Base-by-base conservation (phyloP, 2,113 vertebrate species). In the Hippopotamus amphibius region DNA sequence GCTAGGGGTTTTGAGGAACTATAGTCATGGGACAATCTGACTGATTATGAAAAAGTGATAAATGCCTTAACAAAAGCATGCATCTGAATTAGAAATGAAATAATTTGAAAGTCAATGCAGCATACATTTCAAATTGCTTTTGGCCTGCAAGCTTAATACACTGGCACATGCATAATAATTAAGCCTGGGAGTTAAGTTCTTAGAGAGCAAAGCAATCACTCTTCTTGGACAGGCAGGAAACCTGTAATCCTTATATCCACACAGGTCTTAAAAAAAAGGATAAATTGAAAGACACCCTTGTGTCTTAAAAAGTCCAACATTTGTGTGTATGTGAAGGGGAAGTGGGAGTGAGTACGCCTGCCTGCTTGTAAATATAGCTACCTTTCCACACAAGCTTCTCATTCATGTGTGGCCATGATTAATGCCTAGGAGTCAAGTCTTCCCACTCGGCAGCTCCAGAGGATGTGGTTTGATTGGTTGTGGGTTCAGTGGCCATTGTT, bases 81-180 rank as follows among this genome's bases (percentile, higher is more conserved):
- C 84, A 77, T 93, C 74, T 92, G 95, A 96, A 95, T 97, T 96
- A 96, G 80, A 97, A 97, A 96, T 95, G 76, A 96, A 97, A 98
- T 95, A 77, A 98, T 95, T 92, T 97, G 92, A 93, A 98, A 97
- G 90, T 97, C 96, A 96, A 82, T 92, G 83, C 66, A 68, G 80
- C 83, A 77, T 53, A 94, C 84, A 71, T 69, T 96, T 97, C 95
- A 96, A 97, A 97, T 97, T 90, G 93, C 90, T 97, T 97, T 97
- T 97, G 92, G 95, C 80, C 80, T 71, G 88, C 61, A 82, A 90
- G 71, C 66, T 97, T 96, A 90, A 92, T 96, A 92, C n/a, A 79
- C 90, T 90, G 87, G 76, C 80, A 61, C 55, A 85, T 76, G 13
- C 95, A 94, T 97, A 76, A 97, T 96, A 97, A 97, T 96, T 97